Conservation (phyloP, 2,797 vertebrate species). For the Phyllotis vaccarum region DNA sequence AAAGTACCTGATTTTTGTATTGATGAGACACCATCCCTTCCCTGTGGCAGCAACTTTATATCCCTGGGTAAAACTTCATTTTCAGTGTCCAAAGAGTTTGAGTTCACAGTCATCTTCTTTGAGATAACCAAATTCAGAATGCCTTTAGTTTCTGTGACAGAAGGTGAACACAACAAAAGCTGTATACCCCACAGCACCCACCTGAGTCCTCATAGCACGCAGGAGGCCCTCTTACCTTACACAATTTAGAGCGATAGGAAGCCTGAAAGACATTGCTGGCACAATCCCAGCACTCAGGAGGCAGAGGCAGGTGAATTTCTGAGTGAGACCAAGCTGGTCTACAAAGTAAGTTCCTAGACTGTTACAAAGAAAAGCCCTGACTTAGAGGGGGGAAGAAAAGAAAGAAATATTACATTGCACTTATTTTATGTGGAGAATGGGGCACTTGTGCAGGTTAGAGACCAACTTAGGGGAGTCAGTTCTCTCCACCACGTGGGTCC, state of each 20-base stretch:
- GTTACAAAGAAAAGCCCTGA: neutral
- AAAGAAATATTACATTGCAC: neutral
- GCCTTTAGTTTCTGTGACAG: slow-evolving; percentile 9
- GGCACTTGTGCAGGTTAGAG: neutral
- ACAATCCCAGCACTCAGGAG: neutral
- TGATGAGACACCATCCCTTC: neutral
- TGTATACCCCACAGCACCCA: neutral
- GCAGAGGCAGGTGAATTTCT: neutral
- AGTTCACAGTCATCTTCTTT: neutral
- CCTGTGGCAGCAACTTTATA: neutral
- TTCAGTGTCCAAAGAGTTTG: neutral
- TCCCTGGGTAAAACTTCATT: neutral
- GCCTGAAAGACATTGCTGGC: neutral
- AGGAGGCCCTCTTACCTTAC: neutral
- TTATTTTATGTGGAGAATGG: neutral
- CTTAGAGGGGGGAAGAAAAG: neutral
- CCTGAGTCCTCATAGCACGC: neutral
- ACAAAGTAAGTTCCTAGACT: neutral
- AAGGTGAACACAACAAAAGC: neutral
- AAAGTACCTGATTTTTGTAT: neutral
- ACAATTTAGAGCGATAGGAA: neutral
- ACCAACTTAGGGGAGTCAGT: neutral
- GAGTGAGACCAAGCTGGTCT: neutral
- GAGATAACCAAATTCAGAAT: neutral
- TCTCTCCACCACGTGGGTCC: neutral